Evolutionary conservation across 2,888 invertebrate genomes (phyloP).

Genomic region (Orchesellides sinensis): DNA sequence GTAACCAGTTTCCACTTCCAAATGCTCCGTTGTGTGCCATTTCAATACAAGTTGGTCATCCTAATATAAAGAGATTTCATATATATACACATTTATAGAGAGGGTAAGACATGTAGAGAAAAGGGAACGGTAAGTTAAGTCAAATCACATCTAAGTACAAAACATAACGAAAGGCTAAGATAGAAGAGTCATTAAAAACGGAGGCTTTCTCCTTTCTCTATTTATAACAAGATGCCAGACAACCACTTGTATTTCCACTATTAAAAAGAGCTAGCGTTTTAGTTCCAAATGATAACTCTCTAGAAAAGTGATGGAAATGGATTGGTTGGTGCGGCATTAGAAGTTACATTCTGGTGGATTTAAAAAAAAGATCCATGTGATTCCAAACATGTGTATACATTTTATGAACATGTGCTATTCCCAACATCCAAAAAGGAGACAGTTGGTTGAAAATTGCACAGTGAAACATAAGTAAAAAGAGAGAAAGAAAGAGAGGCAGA

Average conservation of each 20-base stretch:
- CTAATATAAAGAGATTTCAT: no score
- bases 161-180: neutral
- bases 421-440: neutral
- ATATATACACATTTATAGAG: no score
- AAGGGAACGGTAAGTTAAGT: neutral
- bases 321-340: neutral
- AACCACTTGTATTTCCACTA: no score
- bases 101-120: neutral
- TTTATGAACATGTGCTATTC: neutral
- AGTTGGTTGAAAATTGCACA: constrained; percentile 13
- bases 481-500: no score
- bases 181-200: neutral
- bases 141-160: no score
- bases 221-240: no score
- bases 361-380: constrained; percentile 19
- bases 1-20: no score
- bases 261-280: neutral
- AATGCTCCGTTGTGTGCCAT: no score
- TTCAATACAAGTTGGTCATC: no score
- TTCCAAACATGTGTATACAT: constrained; percentile 9
- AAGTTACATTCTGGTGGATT: constrained; percentile 4
- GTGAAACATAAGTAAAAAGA: neutral
- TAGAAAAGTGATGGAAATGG: constrained; percentile 7
- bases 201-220: neutral
- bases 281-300: neutral